Base-by-base conservation (phyloP, 1,140 invertebrate species). In the Aphidius gifuensis region DNA sequence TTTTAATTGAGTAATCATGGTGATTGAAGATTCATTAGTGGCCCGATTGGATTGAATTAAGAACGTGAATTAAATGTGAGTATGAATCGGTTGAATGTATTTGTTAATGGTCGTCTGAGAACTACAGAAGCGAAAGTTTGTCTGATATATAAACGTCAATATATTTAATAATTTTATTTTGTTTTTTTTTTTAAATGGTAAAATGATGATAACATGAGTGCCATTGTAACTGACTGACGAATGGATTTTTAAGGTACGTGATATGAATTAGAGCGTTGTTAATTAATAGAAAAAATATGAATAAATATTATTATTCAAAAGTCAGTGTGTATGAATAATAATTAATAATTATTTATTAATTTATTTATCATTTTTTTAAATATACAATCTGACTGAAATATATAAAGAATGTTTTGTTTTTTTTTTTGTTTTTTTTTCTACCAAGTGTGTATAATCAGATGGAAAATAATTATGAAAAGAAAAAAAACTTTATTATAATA, bases 91-190 rank as follows among this genome's bases (percentile, higher is more conserved):
- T 76, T 73, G 75, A 74, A 76, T 77, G 75, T 71, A 73, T 71
- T 77, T 78, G 75, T 79, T 79, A 76, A 79, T 65, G 72, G 73
- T 78, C 73, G 75, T 78, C 76, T 76, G 67, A 73, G 68, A 79
- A 78, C 71, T 77, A 71, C 71, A 74, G 71, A 72, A 67, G 66
- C 65, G 67, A 65, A 68, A 71, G 71, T 70, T 68, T 66, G 61
- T 64, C 61, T 63, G 64, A 62, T 56, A 23, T 45, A 5, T 23
- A 58, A 58, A 58, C 51, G 39, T 9, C 32, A 9, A 60, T 44
- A 51, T 54, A 58, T 16, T 16, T 16, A 16, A 16, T 54, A 55
- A 57, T 56, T 39, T 50, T 54, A 39, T 54, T 51, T 21, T 58
- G 9, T 47, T 2, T 32, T 32, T 58, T 16, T 58, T 21, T 7